These are phyloP conservation scores for Cygnus olor DNA, from an alignment of 2,797 vertebrate genomes.

Conservation along the genomic window DNA sequence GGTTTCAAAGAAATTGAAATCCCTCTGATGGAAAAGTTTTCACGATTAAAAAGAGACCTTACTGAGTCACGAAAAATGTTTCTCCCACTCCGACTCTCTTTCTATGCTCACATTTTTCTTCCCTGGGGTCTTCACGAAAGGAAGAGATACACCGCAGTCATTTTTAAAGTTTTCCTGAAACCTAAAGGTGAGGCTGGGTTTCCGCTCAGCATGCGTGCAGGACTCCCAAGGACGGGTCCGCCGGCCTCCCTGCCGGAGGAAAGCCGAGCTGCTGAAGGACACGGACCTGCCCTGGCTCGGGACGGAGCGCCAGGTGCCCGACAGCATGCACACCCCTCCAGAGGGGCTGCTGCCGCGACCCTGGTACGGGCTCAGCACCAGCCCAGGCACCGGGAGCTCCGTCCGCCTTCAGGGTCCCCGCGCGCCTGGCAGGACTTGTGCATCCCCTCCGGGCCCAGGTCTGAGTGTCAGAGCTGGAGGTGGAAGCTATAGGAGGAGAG, in stretches of 20 bases:
- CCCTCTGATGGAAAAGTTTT: constrained; percentile 23
- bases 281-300: not conserved
- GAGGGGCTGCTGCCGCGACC: rapidly evolving
- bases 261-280: not conserved
- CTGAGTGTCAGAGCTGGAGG: not conserved
- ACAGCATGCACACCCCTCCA: not conserved
- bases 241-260: not conserved
- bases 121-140: constrained; percentile 47
- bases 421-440: not conserved
- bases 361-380: not conserved
- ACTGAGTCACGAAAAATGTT: constrained; percentile 35
- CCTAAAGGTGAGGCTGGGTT: not conserved
- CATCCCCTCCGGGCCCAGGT: not conserved
- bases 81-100: not conserved
- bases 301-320: constrained; percentile 16
- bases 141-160: not conserved
- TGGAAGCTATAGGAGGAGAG: not conserved
- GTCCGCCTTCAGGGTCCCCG: not conserved
- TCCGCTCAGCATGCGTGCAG: not conserved
- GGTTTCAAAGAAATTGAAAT: constrained; percentile 24
- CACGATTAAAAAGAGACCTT: not conserved
- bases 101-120: constrained; percentile 21
- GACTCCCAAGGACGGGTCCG: not conserved
- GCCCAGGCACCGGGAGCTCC: not conserved
- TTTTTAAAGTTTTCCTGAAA: not conserved